Evolutionary conservation across 2,797 vertebrate genomes (phyloP).

Genomic region (Phylloscopus collybita): DNA sequence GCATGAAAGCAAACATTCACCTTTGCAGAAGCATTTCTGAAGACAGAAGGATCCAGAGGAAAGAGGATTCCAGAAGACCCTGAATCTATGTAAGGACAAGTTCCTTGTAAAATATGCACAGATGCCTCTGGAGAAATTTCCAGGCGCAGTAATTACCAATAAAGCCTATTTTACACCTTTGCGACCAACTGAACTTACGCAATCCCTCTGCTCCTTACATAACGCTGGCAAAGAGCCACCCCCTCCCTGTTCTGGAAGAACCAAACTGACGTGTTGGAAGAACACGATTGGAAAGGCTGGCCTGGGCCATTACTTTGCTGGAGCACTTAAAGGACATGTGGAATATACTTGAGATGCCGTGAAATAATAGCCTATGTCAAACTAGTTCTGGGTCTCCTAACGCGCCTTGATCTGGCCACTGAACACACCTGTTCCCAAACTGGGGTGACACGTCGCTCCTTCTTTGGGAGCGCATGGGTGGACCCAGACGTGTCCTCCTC

Average conservation of each 20-base stretch:
- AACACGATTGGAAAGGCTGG: slow-evolving; percentile 36
- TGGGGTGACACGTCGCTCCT: slow-evolving; percentile 10
- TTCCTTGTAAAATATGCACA: neutral
- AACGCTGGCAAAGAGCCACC: slow-evolving; percentile 49
- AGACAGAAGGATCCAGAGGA: neutral
- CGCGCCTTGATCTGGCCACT: slow-evolving; percentile 24
- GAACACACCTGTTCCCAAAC: slow-evolving; percentile 56
- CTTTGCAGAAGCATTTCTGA: neutral
- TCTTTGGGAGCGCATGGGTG: neutral
- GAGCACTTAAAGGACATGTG: slow-evolving; percentile 38
- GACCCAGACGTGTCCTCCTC: slow-evolving; percentile 1
- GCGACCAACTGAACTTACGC: slow-evolving; percentile 34
- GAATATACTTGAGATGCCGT: slow-evolving; percentile 47
- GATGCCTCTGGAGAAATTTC: neutral
- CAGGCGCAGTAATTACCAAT: slow-evolving; percentile 2
- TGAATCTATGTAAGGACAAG: neutral
- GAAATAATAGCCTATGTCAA: slow-evolving; percentile 57
- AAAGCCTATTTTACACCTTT: slow-evolving; percentile 47
- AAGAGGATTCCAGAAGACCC: neutral
- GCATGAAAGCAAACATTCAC: neutral
- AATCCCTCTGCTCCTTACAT: slow-evolving; percentile 51
- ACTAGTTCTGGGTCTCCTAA: slow-evolving; percentile 45
- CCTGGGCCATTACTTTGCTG: slow-evolving; percentile 32
- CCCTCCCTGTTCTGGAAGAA: slow-evolving; percentile 60
- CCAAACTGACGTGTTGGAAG: slow-evolving; percentile 32